Evolutionary conservation across 2,113 vertebrate species (phyloP).

Genomic region (Dasypus novemcinctus): DNA sequence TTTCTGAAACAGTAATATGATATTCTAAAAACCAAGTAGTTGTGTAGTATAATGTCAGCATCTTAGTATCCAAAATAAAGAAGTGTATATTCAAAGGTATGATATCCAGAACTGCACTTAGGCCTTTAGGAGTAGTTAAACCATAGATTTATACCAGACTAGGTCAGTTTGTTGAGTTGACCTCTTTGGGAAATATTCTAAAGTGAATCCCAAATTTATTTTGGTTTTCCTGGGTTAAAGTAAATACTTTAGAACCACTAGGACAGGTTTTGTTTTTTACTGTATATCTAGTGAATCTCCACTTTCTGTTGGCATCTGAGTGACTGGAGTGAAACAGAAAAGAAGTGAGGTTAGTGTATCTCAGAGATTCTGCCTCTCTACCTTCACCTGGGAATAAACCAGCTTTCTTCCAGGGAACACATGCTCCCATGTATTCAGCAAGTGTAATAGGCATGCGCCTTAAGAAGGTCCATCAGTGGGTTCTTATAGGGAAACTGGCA

Average conservation of each 20-base stretch:
- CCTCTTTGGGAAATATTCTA: conserved; percentile 9
- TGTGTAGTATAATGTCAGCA: neutral
- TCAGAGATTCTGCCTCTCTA: neutral
- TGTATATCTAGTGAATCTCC: neutral
- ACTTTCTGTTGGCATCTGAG: neutral
- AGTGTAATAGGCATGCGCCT: neutral
- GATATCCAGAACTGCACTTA: neutral
- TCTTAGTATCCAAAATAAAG: neutral
- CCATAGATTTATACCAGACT: neutral
- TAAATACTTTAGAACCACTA: neutral
- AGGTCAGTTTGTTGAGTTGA: neutral
- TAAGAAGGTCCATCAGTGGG: neutral
- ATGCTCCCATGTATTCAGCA: neutral
- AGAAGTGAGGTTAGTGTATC: neutral
- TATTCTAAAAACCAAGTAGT: neutral
- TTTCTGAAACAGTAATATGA: neutral
- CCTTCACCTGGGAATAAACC: neutral
- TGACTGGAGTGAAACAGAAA: neutral
- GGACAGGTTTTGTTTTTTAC: neutral
- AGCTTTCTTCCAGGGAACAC: neutral
- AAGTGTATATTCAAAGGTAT: neutral
- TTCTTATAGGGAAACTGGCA: neutral
- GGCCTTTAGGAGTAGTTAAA: neutral
- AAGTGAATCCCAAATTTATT: neutral
- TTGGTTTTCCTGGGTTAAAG: neutral